Evolutionary conservation across 2,888 invertebrate species (phyloP).

Genomic region (Carpatolechia fugitivella): DNA sequence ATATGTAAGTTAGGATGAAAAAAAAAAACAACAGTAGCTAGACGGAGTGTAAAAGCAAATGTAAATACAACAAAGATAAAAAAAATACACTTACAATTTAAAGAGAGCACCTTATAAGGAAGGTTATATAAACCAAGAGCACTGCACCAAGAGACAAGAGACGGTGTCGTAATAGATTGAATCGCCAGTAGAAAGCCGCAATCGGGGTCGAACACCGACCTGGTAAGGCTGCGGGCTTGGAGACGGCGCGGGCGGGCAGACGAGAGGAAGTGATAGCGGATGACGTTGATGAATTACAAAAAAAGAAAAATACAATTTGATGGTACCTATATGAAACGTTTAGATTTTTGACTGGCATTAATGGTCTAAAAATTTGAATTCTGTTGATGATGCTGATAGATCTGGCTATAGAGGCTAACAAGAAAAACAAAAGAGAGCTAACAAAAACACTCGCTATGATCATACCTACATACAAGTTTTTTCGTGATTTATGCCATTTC

Average conservation of each 20-base stretch:
- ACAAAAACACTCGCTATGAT: too few species aligned
- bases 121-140: slow-evolving; percentile 10
- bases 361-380: too few species aligned
- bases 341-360: too few species aligned
- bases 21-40: not conserved
- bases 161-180: slow-evolving; percentile 16
- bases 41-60: not conserved
- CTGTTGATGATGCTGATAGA: too few species aligned
- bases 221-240: not conserved
- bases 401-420: too few species aligned
- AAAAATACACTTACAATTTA: not conserved
- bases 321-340: too few species aligned
- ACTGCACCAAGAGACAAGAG: not conserved
- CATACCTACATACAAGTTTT: too few species aligned
- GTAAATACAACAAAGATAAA: not conserved
- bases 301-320: not conserved
- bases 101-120: slow-evolving; percentile 8
- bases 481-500: too few species aligned
- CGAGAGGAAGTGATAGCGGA: not conserved
- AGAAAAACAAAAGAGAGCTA: too few species aligned
- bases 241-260: not conserved
- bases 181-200: slow-evolving; percentile 14
- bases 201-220: slow-evolving; percentile 9
- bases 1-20: not conserved
- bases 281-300: not conserved